Conservation (phyloP, 2,888 invertebrate genomes). For the Linnaemya tessellans region DNA sequence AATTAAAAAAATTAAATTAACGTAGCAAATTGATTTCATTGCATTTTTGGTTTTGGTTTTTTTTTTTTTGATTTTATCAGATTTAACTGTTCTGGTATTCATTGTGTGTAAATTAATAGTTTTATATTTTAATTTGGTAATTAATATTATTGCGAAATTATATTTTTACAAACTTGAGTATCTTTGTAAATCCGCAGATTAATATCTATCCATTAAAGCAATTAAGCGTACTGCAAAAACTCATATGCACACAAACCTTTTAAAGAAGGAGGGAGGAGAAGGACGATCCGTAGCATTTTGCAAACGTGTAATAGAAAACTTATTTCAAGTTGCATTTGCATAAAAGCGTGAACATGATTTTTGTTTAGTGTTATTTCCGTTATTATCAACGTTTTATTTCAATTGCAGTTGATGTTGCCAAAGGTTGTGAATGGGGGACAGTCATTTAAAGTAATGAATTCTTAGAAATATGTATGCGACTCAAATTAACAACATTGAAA, state of each 20-base stretch:
- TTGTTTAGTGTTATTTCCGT: constrained; percentile 50
- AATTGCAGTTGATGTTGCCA: constrained; percentile 36
- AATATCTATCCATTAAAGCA: constrained; percentile 26
- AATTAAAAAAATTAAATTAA: not conserved
- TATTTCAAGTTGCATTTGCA: constrained; percentile 31
- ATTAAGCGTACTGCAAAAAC: constrained; percentile 18
- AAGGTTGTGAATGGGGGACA: not conserved
- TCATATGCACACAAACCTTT: not conserved
- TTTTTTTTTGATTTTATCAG: constrained; percentile 27
- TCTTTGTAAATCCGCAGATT: constrained; percentile 38
- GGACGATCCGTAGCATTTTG: constrained; percentile 5
- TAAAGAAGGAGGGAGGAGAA: not conserved
- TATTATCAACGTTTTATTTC: constrained; percentile 42
- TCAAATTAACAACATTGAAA: no score
- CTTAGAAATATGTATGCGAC: no score
- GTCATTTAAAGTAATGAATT: constrained; percentile 23
- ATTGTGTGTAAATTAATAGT: constrained; percentile 6
- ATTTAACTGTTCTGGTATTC: constrained; percentile 2
- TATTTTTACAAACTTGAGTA: not conserved
- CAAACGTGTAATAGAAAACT: constrained; percentile 37
- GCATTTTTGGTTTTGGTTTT: not conserved
- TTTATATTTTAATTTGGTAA: not conserved
- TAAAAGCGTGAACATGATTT: constrained; percentile 49
- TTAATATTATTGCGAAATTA: constrained; percentile 24
- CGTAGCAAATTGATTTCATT: not conserved